phyloP scores from a whole-genome alignment of 2,113 vertebrate genomes.

The Lontra canadensis region DNA sequence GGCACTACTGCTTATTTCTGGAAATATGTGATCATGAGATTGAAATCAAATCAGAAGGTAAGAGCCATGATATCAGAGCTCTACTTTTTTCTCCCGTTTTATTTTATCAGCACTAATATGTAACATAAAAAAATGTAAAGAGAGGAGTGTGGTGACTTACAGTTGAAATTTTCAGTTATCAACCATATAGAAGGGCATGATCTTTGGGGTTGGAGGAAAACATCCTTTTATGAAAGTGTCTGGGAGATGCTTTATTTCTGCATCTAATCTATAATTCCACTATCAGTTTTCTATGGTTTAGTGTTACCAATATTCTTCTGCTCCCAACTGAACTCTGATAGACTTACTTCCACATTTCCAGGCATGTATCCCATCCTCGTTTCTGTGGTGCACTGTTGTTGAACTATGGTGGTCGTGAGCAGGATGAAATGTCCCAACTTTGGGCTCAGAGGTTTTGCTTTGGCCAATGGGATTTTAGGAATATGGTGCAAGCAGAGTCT shows the following conservation, averaged over 20 bases:
- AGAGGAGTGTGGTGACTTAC: background rate
- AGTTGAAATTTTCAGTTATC: constrained; percentile 33
- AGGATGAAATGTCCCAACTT: too few species aligned
- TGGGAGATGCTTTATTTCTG: background rate
- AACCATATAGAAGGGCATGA: constrained; percentile 37
- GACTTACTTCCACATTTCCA: background rate
- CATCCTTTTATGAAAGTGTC: background rate
- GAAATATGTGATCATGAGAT: constrained; percentile 41
- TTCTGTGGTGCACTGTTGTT: background rate
- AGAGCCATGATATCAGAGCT: constrained; percentile 10
- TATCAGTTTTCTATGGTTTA: constrained; percentile 18
- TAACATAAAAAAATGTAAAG: background rate
- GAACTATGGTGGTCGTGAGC: background rate
- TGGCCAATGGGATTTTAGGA: background rate
- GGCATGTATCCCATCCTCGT: background rate
- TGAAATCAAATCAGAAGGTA: constrained; percentile 57
- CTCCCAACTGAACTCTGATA: constrained; percentile 1
- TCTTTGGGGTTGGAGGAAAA: constrained; percentile 50
- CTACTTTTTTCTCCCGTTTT: background rate
- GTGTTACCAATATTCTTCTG: constrained; percentile 6
- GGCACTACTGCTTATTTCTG: constrained; percentile 32
- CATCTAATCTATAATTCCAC: background rate
- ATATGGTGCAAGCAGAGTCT: background rate
- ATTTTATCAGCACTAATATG: constrained; percentile 14
- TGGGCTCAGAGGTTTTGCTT: background rate